Evolutionary conservation across 1,140 invertebrate species (phyloP), one percentile per base, ranked within the genome.

Genomic region (Drosophila carrolli): DNA sequence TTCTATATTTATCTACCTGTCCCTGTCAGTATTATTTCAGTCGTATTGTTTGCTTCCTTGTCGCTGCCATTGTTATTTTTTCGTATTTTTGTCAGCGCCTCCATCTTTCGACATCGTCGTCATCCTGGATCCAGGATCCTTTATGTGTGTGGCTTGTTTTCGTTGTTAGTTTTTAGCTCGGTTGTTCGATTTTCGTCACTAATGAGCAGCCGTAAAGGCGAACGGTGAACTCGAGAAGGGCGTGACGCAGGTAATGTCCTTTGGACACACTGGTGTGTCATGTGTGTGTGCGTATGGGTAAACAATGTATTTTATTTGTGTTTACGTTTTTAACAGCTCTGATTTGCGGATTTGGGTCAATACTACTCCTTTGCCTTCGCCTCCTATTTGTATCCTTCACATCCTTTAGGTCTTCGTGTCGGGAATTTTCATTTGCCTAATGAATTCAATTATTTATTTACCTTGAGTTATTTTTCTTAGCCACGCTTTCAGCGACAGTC

Each of bases 391-490:
- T 44, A n/a, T 32, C 57, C 60, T 32, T 75, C 32, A 14, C 13
- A 50, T 51, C 48, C 48, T 61, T 38, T n/a, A 19, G 43, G 63
- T 80, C 46, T 56, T 59, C 66, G 60, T 79, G 86, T 77, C 81
- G 75, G 85, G 68, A 80, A 90, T 90, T 79, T 77, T 90, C 90
- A 91, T 91, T 91, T 90, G 83, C 90, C 76, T 91, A 91, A 91
- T 91, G 90, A 91, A 91, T 91, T 91, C 81, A 91, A 91, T 91
- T 91, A 91, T 91, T 91, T 91, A 91, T 90, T 76, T 76, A 83
- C 67, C 79, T 79, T 80, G 67, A 89, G 83, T 70, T 77, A 61
- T 62, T 72, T 76, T 78, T 56, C 47, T 62, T 65, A 48, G 32
- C 43, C 71, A 62, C 44, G 48, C 70, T 66, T 67, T 71, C 55